phyloP scores from a whole-genome alignment of 53 echinoderm and acorn worm species.

The Henricia sp. region DNA sequence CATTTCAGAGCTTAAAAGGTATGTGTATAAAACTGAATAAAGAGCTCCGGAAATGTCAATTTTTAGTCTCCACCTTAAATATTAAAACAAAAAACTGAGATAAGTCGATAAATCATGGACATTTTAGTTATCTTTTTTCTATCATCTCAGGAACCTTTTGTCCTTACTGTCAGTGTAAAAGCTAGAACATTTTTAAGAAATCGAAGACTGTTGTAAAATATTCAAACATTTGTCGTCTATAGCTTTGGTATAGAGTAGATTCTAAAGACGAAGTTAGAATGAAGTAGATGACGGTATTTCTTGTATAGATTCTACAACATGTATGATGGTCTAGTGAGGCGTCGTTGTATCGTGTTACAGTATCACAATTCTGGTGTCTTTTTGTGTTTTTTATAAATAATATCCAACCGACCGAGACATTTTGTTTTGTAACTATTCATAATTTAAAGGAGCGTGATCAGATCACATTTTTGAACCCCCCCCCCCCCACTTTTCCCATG shows the following conservation, averaged over 20 bases:
- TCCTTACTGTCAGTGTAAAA: constrained; percentile 24
- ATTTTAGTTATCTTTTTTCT: constrained; percentile 46
- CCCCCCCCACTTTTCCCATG: too few species aligned
- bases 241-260: constrained; percentile 31
- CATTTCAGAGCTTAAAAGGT: not conserved
- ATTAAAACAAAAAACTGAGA: constrained; percentile 25
- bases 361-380: constrained; percentile 20
- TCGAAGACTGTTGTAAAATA: constrained; percentile 12
- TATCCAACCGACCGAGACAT: too few species aligned
- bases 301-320: constrained; percentile 1
- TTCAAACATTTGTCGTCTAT: constrained; percentile 10
- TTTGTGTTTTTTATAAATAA: not conserved
- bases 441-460: too few species aligned
- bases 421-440: not conserved
- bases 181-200: constrained; percentile 1
- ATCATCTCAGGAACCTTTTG: constrained; percentile 49
- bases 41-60: not conserved
- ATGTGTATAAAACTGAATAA: too few species aligned
- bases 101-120: constrained; percentile 9
- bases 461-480: too few species aligned
- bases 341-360: constrained; percentile 10
- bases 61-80: constrained; percentile 15
- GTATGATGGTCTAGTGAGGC: not conserved
- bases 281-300: constrained; percentile 14
- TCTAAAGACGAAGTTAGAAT: not conserved